Base-by-base conservation (phyloP, 2,888 invertebrate genomes). In the Heliconius ethilla region DNA sequence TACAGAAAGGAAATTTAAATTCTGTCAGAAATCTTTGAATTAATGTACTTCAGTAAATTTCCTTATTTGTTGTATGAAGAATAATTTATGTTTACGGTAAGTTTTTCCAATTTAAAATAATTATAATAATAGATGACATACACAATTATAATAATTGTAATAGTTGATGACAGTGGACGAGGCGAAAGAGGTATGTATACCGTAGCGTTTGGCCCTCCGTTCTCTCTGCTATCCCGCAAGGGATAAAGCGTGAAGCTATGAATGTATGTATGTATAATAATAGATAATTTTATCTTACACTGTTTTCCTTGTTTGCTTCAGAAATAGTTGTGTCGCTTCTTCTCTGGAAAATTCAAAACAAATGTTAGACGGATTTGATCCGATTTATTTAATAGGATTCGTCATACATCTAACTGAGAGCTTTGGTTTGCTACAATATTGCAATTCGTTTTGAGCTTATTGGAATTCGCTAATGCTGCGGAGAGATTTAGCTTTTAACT, bases 301-400 rank as follows among this genome's bases (percentile, higher is more conserved):
- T 33, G 27, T 45, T 70, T 27, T 70, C 22, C 18, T 45, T 29
- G 40, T 70, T 66, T 33, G 45, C 33, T 18, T 51, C 11, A 51
- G 45, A 51, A 70, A 70, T 29, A 29, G 13, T 51, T 51, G 7
- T n/a, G 9, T 27, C 15, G 11, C 40, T 40, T 40, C 5, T 51
- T 15, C 18, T 4, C 27, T 37, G 22, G 11, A 33, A 37, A 37
- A 66, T 29, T 70, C 51, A 51, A 51, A 27, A 11, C 29, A 70
- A 70, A 55, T 55, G 51, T 55, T 69, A n/a, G 66, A 70, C n/a
- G 51, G 29, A 70, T 70, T 70, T 51, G 29, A 55, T 70, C 29
- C 55, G 29, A 55, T 51, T 70, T 70, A 29, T 29, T 22, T 37
- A 67, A 67, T 67, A 67, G 70, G 45, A 70, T 70, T 29, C 18